Percentiles rank a stretch among this genome's conserved stretches.
Conservation (phyloP, 2,888 invertebrate species). For the Theretra japonica region DNA sequence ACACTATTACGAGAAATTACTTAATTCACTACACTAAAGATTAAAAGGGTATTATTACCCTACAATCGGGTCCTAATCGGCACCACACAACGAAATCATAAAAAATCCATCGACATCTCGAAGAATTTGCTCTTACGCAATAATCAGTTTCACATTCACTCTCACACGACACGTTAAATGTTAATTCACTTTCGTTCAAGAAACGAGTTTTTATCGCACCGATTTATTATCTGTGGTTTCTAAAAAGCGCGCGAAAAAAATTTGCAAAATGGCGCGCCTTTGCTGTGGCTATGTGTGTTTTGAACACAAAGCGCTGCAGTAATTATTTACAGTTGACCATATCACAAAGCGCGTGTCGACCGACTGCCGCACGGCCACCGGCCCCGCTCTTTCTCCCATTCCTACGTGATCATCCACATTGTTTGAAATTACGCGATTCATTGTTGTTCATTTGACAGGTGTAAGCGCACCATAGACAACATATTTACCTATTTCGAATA, state of each 20-base stretch:
- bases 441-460: slow-evolving; percentile 63
- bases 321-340: slow-evolving; percentile 81
- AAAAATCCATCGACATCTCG: slow-evolving; percentile 60
- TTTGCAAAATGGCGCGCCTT: slow-evolving; percentile 48
- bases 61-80: slow-evolving; percentile 38
- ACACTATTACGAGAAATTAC: slow-evolving; percentile 35
- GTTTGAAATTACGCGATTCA: slow-evolving; percentile 62
- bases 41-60: slow-evolving; percentile 29
- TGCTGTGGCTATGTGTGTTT: slow-evolving; percentile 38
- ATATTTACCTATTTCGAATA: slow-evolving; percentile 35
- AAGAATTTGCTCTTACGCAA: slow-evolving; percentile 70
- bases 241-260: slow-evolving; percentile 61
- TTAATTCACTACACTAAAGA: slow-evolving; percentile 32
- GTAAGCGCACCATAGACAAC: slow-evolving; percentile 46
- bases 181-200: slow-evolving; percentile 79
- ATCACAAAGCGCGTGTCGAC: slow-evolving; percentile 79
- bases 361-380: slow-evolving; percentile 76
- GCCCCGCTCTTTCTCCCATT: slow-evolving; percentile 82
- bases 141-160: slow-evolving; percentile 77
- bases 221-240: slow-evolving; percentile 49
- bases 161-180: slow-evolving; percentile 70
- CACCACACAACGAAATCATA: slow-evolving; percentile 35
- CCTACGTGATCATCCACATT: slow-evolving; percentile 73
- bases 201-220: slow-evolving; percentile 60
- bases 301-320: slow-evolving; percentile 47